Evolutionary conservation across 2,113 vertebrate genomes (phyloP), one percentile per base, ranked within the genome.

Genomic region (Chaenogobius annularis): DNA sequence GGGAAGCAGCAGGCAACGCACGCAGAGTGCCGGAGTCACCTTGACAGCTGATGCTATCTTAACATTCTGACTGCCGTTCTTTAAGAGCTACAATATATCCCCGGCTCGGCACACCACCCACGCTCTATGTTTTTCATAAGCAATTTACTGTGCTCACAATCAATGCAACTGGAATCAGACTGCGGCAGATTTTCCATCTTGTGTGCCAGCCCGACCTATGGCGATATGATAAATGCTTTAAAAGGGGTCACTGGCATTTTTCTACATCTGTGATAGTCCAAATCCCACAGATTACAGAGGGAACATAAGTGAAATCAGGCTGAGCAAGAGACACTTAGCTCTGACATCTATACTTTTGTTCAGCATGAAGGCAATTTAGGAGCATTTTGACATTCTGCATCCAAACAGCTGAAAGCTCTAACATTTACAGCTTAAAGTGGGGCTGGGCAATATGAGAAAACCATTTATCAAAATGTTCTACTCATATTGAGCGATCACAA

Each of bases 1-100:
- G 89, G 88, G 89, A 89, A 77, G 70, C 85, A 78, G 86, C 85
- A 86, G 87, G 82, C 83, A 88, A 86, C 88, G 85, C 85, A 77
- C 83, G 55, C 85, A 83, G 75, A 87, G 87, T 85, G 87, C 87
- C 82, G 64, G 88, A 92, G 91, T 92, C 91, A 92, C 91, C 91
- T 92, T 92, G 91, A 91, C 88, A 91, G 88, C 87, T 90, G 89
- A 92, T 89, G 88, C 91, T 87, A 88, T 90, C 91, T 88, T 87
- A 84, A 88, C 87, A 88, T 85, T 84, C 86, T 82, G 87, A 79
- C 81, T 85, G 88, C 84, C 79, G 69, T 86, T 82, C 88, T 89
- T 88, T 88, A 88, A 85, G 83, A 80, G 85, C 87, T 73, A 73
- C 82, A 77, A 68, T 76, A 73, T 62, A 81, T 82, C 86, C 81